These are phyloP conservation scores for Quadroppia sp. DNA, from an alignment of 2,888 invertebrate species.

Conservation along the genomic window DNA sequence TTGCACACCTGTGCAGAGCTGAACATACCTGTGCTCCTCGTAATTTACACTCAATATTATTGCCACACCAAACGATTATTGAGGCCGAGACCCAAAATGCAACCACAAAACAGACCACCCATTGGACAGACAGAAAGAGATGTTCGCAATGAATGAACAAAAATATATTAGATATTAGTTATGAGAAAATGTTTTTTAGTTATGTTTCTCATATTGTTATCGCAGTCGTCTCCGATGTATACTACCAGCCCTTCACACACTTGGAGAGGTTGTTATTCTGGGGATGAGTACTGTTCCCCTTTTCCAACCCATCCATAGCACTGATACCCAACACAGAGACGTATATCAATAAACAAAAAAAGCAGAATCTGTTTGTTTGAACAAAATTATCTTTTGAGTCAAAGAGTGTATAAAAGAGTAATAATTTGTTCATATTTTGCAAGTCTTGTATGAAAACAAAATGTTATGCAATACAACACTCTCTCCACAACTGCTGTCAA, in stretches of 20 bases:
- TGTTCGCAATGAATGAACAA: background rate
- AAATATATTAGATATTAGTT: conserved; percentile 6
- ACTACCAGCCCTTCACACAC: background rate
- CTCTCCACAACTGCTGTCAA: conserved; percentile 10
- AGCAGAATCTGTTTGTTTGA: conserved; percentile 28
- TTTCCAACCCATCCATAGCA: background rate
- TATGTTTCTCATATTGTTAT: background rate
- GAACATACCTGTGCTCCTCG: conserved; percentile 3
- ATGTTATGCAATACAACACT: background rate
- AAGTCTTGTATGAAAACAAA: conserved; percentile 25
- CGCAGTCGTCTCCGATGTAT: background rate
- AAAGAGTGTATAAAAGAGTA: background rate
- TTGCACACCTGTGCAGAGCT: conserved; percentile 32
- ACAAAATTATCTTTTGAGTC: conserved; percentile 4
- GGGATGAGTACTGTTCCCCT: background rate
- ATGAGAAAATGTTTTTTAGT: background rate
- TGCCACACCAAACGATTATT: conserved; percentile 35
- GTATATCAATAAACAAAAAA: conserved; percentile 14
- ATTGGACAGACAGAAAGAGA: conserved; percentile 2
- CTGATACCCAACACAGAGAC: background rate
- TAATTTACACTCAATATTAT: conserved; percentile 36
- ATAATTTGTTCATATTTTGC: conserved; percentile 9
- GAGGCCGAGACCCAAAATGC: conserved; percentile 29
- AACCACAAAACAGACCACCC: conserved; percentile 34
- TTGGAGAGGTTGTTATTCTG: conserved; percentile 18